These are phyloP conservation scores for Rhodinocichla rosea DNA, from an alignment of 2,113 vertebrate genomes.

Conservation along the genomic window DNA sequence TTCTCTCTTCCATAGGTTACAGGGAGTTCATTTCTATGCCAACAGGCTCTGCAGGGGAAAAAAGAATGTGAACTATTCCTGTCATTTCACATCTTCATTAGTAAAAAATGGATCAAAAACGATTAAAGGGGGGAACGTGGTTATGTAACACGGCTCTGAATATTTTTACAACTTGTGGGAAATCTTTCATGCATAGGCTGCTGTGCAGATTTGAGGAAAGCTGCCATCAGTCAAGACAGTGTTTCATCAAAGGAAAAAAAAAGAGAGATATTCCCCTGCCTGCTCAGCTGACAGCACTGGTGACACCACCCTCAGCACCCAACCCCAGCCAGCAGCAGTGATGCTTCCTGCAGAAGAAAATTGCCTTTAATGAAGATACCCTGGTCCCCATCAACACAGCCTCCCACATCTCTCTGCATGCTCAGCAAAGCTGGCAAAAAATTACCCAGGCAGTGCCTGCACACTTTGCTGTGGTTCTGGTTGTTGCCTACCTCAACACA, in stretches of 20 bases:
- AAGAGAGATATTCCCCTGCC: neutral
- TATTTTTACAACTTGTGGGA: neutral
- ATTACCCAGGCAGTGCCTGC: neutral
- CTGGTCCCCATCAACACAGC: neutral
- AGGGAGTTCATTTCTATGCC: constrained; percentile 31
- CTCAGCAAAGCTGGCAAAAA: neutral
- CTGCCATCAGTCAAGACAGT: neutral
- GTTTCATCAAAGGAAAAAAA: neutral
- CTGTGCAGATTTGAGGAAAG: neutral
- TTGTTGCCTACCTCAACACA: accelerated
- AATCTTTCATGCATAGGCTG: neutral
- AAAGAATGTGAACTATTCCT: neutral
- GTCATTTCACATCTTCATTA: constrained; percentile 15
- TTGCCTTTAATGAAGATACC: neutral
- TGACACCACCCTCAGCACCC: neutral
- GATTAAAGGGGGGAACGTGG: neutral
- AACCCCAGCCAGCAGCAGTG: neutral
- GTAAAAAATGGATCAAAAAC: neutral
- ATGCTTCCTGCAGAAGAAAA: neutral
- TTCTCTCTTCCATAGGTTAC: neutral
- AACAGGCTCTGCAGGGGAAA: neutral
- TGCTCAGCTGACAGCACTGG: neutral
- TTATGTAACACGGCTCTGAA: neutral
- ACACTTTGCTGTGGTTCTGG: neutral
- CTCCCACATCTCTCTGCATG: neutral